Evolutionary conservation across 2,888 invertebrate species (phyloP).

Genomic region (Cephus pulcher): DNA sequence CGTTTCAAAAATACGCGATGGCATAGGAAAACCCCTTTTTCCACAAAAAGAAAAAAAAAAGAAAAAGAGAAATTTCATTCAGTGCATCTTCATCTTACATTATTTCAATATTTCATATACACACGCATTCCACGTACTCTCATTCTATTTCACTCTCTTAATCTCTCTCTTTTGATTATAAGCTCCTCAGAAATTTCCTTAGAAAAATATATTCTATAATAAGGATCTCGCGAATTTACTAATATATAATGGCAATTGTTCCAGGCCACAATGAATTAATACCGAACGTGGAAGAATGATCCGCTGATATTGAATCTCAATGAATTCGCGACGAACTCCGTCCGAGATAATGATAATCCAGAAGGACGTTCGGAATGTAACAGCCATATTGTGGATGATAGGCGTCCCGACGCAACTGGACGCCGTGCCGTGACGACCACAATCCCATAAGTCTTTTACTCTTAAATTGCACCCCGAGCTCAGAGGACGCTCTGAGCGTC

Average conservation of each 20-base stretch:
- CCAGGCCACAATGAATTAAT: background rate
- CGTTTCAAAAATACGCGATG: background rate
- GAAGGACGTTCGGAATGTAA: background rate
- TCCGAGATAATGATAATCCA: background rate
- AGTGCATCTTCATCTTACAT: background rate
- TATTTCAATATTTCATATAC: background rate
- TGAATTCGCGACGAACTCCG: background rate
- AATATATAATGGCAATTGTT: background rate
- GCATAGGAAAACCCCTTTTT: background rate
- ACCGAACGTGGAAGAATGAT: background rate
- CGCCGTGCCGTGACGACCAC: background rate
- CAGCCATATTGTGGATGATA: background rate
- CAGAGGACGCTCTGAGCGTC: constrained; percentile 30
- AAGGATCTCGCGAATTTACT: background rate
- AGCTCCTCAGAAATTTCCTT: background rate
- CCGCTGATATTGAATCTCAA: background rate
- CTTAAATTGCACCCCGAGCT: constrained; percentile 34
- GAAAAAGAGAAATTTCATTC: background rate
- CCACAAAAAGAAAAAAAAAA: background rate
- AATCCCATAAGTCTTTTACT: background rate
- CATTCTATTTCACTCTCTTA: background rate
- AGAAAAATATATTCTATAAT: background rate
- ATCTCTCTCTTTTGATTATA: background rate
- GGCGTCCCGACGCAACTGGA: background rate
- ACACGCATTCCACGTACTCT: background rate